These are phyloP conservation scores for Ceyx melanurus DNA, from an alignment of 2,113 vertebrate species.

Conservation along the genomic window DNA sequence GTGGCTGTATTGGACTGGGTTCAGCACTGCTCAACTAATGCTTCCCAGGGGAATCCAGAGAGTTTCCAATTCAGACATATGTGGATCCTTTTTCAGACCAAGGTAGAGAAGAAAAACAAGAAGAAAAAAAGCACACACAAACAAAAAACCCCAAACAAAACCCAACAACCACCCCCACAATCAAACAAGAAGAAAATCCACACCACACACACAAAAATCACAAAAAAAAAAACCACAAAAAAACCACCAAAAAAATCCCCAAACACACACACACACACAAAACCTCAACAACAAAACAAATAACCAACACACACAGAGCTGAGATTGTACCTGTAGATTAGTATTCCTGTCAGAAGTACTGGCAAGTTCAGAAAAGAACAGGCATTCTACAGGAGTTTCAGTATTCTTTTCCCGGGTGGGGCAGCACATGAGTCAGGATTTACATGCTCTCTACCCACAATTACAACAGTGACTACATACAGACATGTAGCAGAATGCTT, in stretches of 20 bases:
- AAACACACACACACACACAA: background rate
- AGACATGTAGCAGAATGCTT: background rate
- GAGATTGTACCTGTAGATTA: background rate
- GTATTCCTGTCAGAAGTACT: background rate
- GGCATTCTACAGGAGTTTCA: background rate
- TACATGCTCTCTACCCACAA: rapidly evolving
- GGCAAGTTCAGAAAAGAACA: background rate
- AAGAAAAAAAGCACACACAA: background rate
- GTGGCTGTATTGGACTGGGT: background rate
- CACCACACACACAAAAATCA: background rate
- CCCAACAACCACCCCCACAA: too few species aligned
- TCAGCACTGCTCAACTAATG: background rate
- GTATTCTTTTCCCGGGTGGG: background rate
- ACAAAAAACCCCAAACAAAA: background rate
- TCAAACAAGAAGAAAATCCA: background rate
- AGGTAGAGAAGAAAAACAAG: background rate
- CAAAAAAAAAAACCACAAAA: background rate
- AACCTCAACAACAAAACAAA: background rate
- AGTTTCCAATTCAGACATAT: background rate
- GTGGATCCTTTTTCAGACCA: background rate
- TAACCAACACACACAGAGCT: background rate
- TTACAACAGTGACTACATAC: background rate
- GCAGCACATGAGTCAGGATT: background rate
- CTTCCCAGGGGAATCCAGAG: background rate
- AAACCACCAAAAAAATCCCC: background rate